These are phyloP conservation scores for Notarius lentiginosus DNA, from an alignment of 2,113 vertebrate species.

Conservation along the genomic window DNA sequence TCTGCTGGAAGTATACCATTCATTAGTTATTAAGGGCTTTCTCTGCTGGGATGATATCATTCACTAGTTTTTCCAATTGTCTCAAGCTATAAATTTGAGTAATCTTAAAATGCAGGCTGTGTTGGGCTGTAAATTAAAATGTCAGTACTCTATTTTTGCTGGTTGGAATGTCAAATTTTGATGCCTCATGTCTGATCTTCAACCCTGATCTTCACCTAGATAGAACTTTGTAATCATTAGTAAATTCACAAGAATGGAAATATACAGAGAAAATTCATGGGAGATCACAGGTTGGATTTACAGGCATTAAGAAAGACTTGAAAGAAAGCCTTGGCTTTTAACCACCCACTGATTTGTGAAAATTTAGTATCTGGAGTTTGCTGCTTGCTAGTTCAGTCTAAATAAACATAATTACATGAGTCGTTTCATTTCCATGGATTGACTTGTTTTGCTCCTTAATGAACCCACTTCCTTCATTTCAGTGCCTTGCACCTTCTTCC, in stretches of 20 bases:
- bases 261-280: background rate
- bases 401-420: conserved; percentile 14
- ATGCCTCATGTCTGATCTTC: background rate
- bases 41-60: background rate
- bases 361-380: background rate
- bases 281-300: background rate
- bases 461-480: background rate
- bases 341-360: background rate
- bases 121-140: background rate
- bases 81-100: background rate
- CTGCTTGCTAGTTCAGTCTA: background rate
- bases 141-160: background rate
- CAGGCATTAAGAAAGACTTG: background rate
- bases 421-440: background rate
- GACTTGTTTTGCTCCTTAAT: background rate
- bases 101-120: background rate
- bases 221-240: background rate
- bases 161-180: background rate
- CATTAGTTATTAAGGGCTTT: background rate
- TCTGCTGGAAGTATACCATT: background rate
- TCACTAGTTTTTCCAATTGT: background rate
- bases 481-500: background rate
- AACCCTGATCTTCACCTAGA: background rate
- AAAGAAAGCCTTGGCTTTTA: background rate
- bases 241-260: background rate